Evolutionary conservation across 2,888 invertebrate species (phyloP).

Genomic region (Aporophyla nigra): DNA sequence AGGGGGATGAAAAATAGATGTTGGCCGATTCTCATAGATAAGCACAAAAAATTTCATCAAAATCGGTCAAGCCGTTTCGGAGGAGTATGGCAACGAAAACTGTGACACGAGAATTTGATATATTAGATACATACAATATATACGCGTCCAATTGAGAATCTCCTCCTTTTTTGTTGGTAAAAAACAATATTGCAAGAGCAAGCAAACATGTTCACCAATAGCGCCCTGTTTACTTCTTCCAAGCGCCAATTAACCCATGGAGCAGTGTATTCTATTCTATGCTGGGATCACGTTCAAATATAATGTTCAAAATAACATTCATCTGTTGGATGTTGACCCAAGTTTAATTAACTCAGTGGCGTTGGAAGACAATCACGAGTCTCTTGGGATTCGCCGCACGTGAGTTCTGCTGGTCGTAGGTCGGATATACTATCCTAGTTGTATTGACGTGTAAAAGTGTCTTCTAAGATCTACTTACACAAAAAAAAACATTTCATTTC

Average conservation of each 20-base stretch:
- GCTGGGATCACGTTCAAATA: constrained; percentile 18
- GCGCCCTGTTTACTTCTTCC: background rate
- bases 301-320: constrained; percentile 30
- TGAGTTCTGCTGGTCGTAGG: constrained; percentile 6
- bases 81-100: no score
- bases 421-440: background rate
- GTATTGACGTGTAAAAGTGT: no score
- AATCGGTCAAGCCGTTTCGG: no score
- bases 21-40: no score
- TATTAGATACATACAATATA: no score
- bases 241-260: background rate
- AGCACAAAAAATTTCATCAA: no score
- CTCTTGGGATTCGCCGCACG: constrained; percentile 27
- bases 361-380: constrained; percentile 36
- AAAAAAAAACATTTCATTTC: no score
- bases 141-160: no score
- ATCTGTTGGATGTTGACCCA: constrained; percentile 18
- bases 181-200: background rate
- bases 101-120: no score
- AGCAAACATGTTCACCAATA: background rate
- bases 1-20: no score
- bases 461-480: no score
- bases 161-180: background rate
- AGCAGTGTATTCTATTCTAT: background rate
- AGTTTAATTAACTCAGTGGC: constrained; percentile 45